A percentile compares a stretch with the other conserved stretches of the same genome.
These are phyloP conservation scores for Gisinianus flammeolus DNA, from an alignment of 2,888 invertebrate genomes.

Conservation along the genomic window DNA sequence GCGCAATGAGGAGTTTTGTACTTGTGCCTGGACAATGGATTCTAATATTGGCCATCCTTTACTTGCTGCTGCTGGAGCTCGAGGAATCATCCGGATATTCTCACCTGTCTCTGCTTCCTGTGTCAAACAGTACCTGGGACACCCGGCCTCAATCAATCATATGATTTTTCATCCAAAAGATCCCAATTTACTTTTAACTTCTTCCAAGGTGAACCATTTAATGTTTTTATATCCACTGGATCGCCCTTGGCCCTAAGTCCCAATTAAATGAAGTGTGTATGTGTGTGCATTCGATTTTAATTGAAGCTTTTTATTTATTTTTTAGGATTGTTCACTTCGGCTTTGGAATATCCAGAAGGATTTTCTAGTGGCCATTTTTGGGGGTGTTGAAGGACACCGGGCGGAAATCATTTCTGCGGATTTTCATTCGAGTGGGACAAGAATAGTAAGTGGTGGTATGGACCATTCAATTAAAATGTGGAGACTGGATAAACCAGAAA, in stretches of 20 bases:
- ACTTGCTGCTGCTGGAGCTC: conserved; percentile 15
- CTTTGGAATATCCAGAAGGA: conserved; percentile 94
- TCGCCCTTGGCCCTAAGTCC: too few relatives aligned
- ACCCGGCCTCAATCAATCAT: conserved; percentile 72
- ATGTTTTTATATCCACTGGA: too few relatives aligned
- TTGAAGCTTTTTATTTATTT: too few relatives aligned
- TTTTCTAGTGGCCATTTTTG: conserved; percentile 91
- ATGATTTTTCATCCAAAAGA: conserved; percentile 89
- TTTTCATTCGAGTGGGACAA: conserved; percentile 78
- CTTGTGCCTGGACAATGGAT: conserved; percentile 25
- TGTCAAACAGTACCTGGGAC: neutral
- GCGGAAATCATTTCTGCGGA: conserved; percentile 87
- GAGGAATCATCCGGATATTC: neutral
- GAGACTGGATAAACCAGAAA: conserved; percentile 84
- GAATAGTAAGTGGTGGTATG: conserved; percentile 97
- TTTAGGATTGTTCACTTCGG: conserved; percentile 75
- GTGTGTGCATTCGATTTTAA: too few relatives aligned
- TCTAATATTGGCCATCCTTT: neutral
- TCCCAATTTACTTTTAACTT: conserved; percentile 86
- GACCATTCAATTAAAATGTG: conserved; percentile 96
- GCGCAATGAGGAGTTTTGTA: neutral
- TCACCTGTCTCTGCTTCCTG: neutral
- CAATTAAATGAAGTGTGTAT: too few relatives aligned
- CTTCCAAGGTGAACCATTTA: too few relatives aligned
- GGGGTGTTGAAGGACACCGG: conserved; percentile 94